Conservation (phyloP, 1,140 invertebrate genomes). For the Limonius californicus region DNA sequence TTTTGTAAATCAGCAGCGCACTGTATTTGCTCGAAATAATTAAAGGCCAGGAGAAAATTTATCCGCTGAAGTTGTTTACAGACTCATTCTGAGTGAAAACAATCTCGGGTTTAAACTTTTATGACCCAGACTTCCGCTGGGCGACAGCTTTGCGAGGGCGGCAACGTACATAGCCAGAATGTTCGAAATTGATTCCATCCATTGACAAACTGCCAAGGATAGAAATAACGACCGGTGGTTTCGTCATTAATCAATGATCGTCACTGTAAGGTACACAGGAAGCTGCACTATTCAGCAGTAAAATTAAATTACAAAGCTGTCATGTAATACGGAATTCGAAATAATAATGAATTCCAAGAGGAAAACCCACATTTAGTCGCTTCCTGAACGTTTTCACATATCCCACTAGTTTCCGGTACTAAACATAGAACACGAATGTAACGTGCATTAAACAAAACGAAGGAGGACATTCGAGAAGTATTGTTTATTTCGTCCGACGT, state of each 20-base stretch:
- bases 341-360: not conserved
- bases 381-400: not conserved
- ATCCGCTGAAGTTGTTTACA: slow-evolving; percentile 4
- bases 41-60: not conserved
- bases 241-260: slow-evolving; percentile 4
- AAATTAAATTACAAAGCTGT: not conserved
- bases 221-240: slow-evolving; percentile 1
- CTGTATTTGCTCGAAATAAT: not conserved
- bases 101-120: slow-evolving; percentile 6
- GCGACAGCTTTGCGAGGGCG: slow-evolving; percentile 8
- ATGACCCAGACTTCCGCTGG: slow-evolving; percentile 9
- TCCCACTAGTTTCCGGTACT: not conserved
- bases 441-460: too few relatives aligned
- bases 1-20: not conserved
- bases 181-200: slow-evolving; percentile 7
- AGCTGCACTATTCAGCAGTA: not conserved
- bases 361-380: not conserved
- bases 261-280: not conserved
- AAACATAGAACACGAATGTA: not conserved
- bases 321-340: not conserved
- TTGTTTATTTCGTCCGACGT: too few relatives aligned
- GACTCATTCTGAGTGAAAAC: not conserved
- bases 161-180: slow-evolving; percentile 7
- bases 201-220: slow-evolving; percentile 7
- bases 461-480: too few relatives aligned